phyloP scores from a whole-genome alignment of 2,113 vertebrate genomes.

The Erpornis zantholeuca region DNA sequence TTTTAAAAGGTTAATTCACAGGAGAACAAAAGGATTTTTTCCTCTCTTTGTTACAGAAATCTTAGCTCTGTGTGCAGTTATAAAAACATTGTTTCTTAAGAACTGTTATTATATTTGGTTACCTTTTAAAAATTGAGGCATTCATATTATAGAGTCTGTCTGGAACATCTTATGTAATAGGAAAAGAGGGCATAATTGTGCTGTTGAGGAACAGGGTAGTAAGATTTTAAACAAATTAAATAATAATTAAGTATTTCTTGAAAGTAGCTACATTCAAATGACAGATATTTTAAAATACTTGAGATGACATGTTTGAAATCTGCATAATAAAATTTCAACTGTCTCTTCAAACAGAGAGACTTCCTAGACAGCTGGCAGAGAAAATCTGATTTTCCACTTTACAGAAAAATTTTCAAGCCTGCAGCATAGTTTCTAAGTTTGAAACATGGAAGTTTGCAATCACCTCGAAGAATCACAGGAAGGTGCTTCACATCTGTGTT shows the following conservation, averaged over 20 bases:
- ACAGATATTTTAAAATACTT: background rate
- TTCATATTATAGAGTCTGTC: background rate
- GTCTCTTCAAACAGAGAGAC: background rate
- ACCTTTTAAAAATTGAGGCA: background rate
- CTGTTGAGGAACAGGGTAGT: background rate
- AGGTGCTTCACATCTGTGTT: background rate
- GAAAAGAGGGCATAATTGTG: background rate
- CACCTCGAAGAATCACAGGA: background rate
- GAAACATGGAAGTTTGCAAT: background rate
- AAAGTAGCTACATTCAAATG: background rate
- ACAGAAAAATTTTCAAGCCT: background rate
- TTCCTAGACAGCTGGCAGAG: background rate
- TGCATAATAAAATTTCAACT: background rate
- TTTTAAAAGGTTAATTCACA: background rate
- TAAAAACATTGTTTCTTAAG: background rate
- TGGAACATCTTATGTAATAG: background rate
- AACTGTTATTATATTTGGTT: background rate
- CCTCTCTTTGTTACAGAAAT: background rate
- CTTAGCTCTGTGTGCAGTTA: background rate
- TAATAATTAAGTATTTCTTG: background rate
- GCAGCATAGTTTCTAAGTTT: background rate
- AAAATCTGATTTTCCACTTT: background rate
- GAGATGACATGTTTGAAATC: background rate
- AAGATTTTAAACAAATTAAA: background rate
- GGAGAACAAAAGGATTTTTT: background rate